phyloP scores from a whole-genome alignment of 2,888 invertebrate genomes.

The Lasioglossum marginatum region DNA sequence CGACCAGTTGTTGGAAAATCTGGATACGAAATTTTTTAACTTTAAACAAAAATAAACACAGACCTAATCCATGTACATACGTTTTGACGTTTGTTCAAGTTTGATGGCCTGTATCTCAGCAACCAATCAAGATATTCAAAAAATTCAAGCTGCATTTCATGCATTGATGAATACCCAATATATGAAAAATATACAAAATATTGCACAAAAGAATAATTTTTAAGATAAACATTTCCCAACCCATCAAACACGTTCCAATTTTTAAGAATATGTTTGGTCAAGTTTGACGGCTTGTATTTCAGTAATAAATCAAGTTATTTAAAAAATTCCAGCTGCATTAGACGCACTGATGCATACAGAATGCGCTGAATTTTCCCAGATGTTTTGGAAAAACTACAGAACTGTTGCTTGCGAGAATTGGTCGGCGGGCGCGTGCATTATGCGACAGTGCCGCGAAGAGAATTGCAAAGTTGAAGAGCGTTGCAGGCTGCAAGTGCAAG shows the following conservation, averaged over 20 bases:
- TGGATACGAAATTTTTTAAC: too few species aligned
- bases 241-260: neutral
- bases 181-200: neutral
- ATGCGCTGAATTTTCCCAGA: neutral
- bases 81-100: too few species aligned
- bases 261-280: neutral
- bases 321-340: neutral
- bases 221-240: neutral
- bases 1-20: neutral
- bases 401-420: neutral
- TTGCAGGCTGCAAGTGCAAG: conserved; percentile 24
- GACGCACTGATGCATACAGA: neutral
- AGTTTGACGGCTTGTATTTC: neutral
- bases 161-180: neutral
- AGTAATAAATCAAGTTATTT: neutral
- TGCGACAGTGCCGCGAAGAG: conserved; percentile 23
- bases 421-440: conserved; percentile 10
- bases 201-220: neutral
- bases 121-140: neutral
- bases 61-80: too few species aligned
- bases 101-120: too few species aligned
- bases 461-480: conserved; percentile 46
- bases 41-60: too few species aligned
- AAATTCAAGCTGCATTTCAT: neutral
- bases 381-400: neutral